A percentile compares a stretch with the other conserved stretches of the same genome.
Evolutionary conservation across 2,113 vertebrate species (phyloP).

Genomic region (Abramis brama): DNA sequence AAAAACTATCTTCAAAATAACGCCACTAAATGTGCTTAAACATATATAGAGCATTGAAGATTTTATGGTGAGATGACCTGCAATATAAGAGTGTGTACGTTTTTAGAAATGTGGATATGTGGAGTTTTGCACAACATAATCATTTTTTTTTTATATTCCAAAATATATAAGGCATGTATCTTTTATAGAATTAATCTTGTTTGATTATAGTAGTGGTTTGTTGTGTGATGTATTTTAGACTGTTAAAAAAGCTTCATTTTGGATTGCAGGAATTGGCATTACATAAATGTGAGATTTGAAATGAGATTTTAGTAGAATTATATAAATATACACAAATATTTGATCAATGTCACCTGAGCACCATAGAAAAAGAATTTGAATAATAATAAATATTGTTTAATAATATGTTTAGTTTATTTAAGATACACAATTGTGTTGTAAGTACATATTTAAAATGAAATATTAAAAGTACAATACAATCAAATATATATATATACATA

Average conservation of each 20-base stretch:
- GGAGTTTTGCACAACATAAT: neutral
- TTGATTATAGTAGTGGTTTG: neutral
- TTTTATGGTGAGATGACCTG: neutral
- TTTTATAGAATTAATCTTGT: neutral
- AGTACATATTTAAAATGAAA: too few relatives aligned
- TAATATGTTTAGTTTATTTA: neutral
- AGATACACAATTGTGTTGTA: neutral
- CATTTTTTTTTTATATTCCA: neutral
- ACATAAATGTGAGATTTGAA: neutral
- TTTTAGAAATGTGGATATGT: too few relatives aligned
- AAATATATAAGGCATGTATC: neutral
- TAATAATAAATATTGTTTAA: neutral
- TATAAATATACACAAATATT: neutral
- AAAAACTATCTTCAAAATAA: neutral
- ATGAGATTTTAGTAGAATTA: neutral
- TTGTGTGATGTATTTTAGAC: neutral
- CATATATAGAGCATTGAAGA: neutral
- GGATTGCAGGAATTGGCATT: neutral
- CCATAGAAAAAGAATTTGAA: neutral
- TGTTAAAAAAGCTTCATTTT: too few relatives aligned
- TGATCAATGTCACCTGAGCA: neutral
- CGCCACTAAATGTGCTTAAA: neutral
- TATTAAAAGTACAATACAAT: neutral
- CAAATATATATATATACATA: too few relatives aligned
- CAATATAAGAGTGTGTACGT: neutral